These are phyloP conservation scores for Seladonia tumulorum DNA, from an alignment of 2,888 invertebrate species.

Conservation along the genomic window DNA sequence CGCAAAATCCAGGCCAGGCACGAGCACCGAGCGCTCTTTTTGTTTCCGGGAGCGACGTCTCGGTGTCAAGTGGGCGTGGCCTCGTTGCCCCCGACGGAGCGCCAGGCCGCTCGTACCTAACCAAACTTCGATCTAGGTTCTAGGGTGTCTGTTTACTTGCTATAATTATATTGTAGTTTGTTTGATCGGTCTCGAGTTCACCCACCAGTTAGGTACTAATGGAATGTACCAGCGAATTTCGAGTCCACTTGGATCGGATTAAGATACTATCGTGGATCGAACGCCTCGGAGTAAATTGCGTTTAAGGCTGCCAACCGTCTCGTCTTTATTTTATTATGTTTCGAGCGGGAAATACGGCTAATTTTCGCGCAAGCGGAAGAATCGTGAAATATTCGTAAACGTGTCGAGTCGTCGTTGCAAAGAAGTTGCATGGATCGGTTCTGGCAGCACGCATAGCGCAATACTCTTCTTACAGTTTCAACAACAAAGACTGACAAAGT, in stretches of 20 bases:
- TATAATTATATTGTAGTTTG: slow-evolving; percentile 30
- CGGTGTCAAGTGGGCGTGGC: background rate
- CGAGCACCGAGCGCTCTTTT: background rate
- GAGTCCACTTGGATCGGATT: slow-evolving; percentile 67
- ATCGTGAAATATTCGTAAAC: background rate
- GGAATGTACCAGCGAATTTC: slow-evolving; percentile 65
- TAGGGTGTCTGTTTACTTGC: slow-evolving; percentile 26
- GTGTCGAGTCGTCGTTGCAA: slow-evolving; percentile 18
- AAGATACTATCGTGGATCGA: slow-evolving; percentile 50
- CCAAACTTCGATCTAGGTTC: slow-evolving; percentile 1
- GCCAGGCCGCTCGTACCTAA: background rate
- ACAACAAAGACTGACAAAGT: slow-evolving; percentile 35
- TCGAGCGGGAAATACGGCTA: background rate
- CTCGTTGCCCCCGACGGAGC: background rate
- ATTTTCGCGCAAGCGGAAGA: background rate
- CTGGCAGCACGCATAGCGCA: slow-evolving; percentile 51
- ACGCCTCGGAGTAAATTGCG: slow-evolving; percentile 9
- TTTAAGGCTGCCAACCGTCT: slow-evolving; percentile 6
- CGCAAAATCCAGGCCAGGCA: background rate
- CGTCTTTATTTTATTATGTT: background rate
- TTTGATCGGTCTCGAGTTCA: slow-evolving; percentile 30
- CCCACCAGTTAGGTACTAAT: slow-evolving; percentile 58
- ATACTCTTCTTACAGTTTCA: slow-evolving; percentile 9
- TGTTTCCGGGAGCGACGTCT: background rate
- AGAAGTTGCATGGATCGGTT: slow-evolving; percentile 2